These are phyloP conservation scores for Melanostoma scalare DNA, from an alignment of 2,888 invertebrate genomes.

Conservation along the genomic window DNA sequence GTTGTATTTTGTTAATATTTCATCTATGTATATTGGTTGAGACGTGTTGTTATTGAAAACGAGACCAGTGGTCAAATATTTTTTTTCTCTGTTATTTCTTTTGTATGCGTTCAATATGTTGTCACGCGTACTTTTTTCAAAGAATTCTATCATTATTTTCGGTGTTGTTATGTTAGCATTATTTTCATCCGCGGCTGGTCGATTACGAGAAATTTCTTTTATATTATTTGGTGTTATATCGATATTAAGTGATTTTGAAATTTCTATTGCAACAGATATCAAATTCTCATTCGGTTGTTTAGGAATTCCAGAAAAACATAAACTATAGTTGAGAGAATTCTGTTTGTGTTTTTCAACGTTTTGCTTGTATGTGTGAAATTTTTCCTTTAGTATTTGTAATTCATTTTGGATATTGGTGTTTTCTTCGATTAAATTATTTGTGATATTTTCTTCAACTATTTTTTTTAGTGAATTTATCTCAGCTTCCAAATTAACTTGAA, in stretches of 20 bases:
- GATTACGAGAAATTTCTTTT: too few relatives aligned
- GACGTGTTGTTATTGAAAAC: too few relatives aligned
- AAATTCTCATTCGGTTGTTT: conserved; percentile 4
- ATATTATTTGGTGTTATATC: not conserved
- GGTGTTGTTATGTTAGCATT: not conserved
- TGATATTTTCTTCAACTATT: conserved; percentile 5
- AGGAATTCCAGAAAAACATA: conserved; percentile 12
- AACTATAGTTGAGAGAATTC: conserved; percentile 4
- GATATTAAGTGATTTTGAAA: conserved; percentile 9
- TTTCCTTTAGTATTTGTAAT: conserved; percentile 15
- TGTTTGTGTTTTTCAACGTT: conserved; percentile 17
- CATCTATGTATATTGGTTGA: too few relatives aligned
- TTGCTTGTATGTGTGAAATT: conserved; percentile 14
- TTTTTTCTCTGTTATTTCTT: too few relatives aligned
- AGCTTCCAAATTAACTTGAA: too few relatives aligned
- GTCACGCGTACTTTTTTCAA: too few relatives aligned
- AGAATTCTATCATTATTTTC: not conserved
- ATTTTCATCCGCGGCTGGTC: too few relatives aligned
- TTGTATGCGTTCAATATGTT: too few relatives aligned
- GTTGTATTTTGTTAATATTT: too few relatives aligned
- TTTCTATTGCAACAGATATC: conserved; percentile 10
- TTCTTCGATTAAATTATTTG: conserved; percentile 13
- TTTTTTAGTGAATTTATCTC: not conserved
- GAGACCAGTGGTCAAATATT: too few relatives aligned
- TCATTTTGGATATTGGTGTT: conserved; percentile 7